Evolutionary conservation across 2,797 vertebrate genomes (phyloP).

Genomic region (Urophycis tenuis): DNA sequence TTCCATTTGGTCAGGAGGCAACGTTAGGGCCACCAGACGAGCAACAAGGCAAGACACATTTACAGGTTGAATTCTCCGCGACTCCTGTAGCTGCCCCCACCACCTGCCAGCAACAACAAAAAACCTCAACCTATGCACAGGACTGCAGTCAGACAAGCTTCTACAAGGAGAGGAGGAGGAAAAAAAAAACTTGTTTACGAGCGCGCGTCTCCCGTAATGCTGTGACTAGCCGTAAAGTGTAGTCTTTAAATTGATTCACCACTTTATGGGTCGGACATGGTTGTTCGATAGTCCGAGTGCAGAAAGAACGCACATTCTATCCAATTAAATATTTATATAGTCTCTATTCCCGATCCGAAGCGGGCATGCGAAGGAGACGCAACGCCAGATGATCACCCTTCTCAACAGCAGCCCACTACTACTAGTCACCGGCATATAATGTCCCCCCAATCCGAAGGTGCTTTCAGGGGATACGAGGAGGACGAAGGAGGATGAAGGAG

Average conservation of each 20-base stretch:
- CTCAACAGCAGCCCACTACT: not conserved
- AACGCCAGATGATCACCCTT: not conserved
- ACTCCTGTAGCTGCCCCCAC: not conserved
- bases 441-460: constrained; percentile 66
- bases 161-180: not conserved
- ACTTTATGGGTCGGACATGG: not conserved
- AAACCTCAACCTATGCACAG: too few relatives aligned
- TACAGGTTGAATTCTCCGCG: too few relatives aligned
- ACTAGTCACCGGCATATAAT: constrained; percentile 66
- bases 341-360: constrained; percentile 37
- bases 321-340: constrained; percentile 72
- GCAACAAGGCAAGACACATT: too few relatives aligned
- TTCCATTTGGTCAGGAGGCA: too few relatives aligned
- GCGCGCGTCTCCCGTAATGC: not conserved
- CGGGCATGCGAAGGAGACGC: constrained; percentile 60
- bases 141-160: not conserved
- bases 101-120: not conserved
- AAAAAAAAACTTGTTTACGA: not conserved
- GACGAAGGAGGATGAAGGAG: constrained; percentile 84
- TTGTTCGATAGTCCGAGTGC: constrained; percentile 44
- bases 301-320: constrained; percentile 41
- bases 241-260: not conserved
- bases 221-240: not conserved
- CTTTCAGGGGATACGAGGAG: constrained; percentile 73
- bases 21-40: too few relatives aligned